Conservation (phyloP, 2,888 invertebrate genomes). For the Drosophila austrosaltans region DNA sequence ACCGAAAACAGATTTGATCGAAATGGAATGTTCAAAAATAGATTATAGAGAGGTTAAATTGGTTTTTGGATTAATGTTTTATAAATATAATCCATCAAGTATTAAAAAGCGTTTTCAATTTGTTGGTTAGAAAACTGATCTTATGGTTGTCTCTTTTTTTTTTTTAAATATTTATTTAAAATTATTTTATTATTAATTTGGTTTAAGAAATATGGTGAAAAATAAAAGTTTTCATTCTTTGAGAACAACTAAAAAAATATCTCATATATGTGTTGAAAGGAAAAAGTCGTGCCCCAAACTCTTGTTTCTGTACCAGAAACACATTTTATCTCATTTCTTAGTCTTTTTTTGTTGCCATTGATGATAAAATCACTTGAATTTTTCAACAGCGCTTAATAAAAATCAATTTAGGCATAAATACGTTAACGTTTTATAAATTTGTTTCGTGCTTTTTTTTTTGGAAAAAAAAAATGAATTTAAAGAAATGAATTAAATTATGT, state of each 20-base stretch:
- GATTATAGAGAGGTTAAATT: too few relatives aligned
- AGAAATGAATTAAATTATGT: constrained; percentile 67
- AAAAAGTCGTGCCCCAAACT: neutral
- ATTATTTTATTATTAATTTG: neutral
- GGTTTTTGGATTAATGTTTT: too few relatives aligned
- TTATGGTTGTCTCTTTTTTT: too few relatives aligned
- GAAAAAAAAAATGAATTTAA: constrained; percentile 58
- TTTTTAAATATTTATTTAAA: too few relatives aligned
- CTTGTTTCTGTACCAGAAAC: neutral
- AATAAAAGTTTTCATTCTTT: neutral
- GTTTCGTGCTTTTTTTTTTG: constrained; percentile 23
- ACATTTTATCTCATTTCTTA: constrained; percentile 18
- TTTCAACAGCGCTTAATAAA: constrained; percentile 48
- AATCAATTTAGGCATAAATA: constrained; percentile 54
- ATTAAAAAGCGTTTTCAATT: too few relatives aligned
- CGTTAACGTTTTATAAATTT: constrained; percentile 27
- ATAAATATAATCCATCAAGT: too few relatives aligned
- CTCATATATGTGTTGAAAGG: neutral
- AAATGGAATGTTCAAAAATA: too few relatives aligned
- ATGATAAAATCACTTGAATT: constrained; percentile 57
- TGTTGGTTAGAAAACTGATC: too few relatives aligned
- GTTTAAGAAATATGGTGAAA: neutral
- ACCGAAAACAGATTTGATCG: neutral
- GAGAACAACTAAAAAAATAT: neutral
- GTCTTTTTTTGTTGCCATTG: constrained; percentile 41